Percentiles rank a stretch among this genome's conserved stretches.
These are phyloP conservation scores for Pseudopodoces humilis DNA, from an alignment of 2,113 vertebrate genomes.

Conservation along the genomic window DNA sequence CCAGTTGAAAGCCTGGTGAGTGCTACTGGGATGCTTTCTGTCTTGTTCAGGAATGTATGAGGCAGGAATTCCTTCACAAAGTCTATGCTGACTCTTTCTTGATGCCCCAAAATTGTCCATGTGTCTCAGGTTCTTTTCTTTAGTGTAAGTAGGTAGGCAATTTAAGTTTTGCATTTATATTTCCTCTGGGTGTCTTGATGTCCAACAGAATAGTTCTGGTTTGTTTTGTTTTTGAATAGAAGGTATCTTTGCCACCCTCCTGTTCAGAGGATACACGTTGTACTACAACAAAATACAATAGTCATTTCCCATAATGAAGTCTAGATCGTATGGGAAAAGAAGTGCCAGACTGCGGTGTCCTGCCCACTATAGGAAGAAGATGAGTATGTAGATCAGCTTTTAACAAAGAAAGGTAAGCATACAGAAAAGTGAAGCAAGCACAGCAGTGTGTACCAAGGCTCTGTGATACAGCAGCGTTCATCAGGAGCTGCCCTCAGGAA, in stretches of 20 bases:
- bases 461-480: background rate
- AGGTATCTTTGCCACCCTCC: background rate
- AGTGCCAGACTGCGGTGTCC: background rate
- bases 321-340: background rate
- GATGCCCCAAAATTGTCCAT: accelerated
- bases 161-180: background rate
- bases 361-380: background rate
- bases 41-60: background rate
- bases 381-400: background rate
- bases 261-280: background rate
- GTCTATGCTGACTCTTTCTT: background rate
- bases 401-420: background rate
- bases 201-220: background rate
- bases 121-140: background rate
- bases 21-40: background rate
- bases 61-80: background rate
- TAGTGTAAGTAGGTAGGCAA: background rate
- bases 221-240: background rate
- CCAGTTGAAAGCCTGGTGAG: background rate
- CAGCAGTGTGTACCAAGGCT: background rate
- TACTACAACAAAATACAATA: background rate
- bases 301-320: background rate
- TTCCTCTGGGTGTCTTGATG: background rate
- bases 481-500: background rate
- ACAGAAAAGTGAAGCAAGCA: background rate